These are phyloP conservation scores for Turdus rufiventris DNA, from an alignment of 2,113 vertebrate species.

Conservation along the genomic window DNA sequence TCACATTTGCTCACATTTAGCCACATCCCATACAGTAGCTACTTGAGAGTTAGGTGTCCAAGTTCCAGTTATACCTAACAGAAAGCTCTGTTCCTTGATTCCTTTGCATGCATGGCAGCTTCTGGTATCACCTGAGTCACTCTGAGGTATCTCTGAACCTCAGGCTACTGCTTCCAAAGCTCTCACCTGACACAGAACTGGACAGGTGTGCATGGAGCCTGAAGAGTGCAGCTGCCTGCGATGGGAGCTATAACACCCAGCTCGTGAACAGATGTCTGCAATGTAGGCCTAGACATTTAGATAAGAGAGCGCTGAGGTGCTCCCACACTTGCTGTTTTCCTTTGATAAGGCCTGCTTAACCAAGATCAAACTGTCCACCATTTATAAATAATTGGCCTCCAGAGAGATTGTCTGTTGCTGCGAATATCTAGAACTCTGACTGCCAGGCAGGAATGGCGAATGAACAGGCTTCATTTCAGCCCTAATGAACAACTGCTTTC, in stretches of 20 bases:
- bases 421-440: background rate
- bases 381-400: background rate
- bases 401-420: background rate
- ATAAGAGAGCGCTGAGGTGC: background rate
- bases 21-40: background rate
- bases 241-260: background rate
- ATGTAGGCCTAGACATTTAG: background rate
- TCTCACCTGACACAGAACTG: background rate
- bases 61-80: background rate
- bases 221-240: background rate
- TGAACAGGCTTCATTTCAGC: background rate
- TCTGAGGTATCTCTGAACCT: background rate
- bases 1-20: background rate
- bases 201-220: rapidly evolving
- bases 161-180: background rate
- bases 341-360: background rate
- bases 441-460: background rate
- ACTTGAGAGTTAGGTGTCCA: background rate
- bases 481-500: background rate
- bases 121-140: background rate
- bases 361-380: background rate
- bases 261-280: background rate
- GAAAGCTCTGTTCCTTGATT: background rate
- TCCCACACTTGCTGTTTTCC: background rate
- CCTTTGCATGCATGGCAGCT: background rate